phyloP scores from a whole-genome alignment of 1,140 invertebrate species.

The Goniozus legneri region DNA sequence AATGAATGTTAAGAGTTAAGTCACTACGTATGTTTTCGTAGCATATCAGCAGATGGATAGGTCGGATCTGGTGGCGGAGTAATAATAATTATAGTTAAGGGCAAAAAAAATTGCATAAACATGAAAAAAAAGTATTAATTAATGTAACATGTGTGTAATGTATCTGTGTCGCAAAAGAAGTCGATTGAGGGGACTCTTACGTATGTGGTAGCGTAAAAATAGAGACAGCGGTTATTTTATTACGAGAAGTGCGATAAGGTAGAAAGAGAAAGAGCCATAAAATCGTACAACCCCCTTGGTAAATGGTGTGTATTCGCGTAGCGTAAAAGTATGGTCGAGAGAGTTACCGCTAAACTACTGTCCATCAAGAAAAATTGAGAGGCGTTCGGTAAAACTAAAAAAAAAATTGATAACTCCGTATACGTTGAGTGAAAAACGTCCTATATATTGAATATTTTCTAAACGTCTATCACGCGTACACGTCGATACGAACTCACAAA shows the following conservation, averaged over 20 bases:
- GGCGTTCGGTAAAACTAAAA: too few relatives aligned
- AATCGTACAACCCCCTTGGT: slow-evolving; percentile 31
- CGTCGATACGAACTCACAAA: too few relatives aligned
- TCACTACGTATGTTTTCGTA: slow-evolving; percentile 24
- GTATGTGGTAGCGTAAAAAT: slow-evolving; percentile 39
- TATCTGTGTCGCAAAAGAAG: too few relatives aligned
- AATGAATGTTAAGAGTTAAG: background rate
- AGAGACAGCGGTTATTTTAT: slow-evolving; percentile 47
- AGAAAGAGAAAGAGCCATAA: slow-evolving; percentile 28
- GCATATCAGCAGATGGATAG: slow-evolving; percentile 28
- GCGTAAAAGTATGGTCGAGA: slow-evolving; percentile 18
- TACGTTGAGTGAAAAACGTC: too few relatives aligned
- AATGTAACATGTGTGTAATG: slow-evolving; percentile 34
- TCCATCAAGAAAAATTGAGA: too few relatives aligned
- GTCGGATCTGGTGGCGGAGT: slow-evolving; percentile 11
- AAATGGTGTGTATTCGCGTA: slow-evolving; percentile 30
- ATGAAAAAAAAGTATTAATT: slow-evolving; percentile 19
- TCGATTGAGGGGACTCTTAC: too few relatives aligned
- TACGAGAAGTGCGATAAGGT: slow-evolving; percentile 31
- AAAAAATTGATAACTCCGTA: too few relatives aligned
- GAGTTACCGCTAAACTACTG: too few relatives aligned
- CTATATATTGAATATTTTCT: too few relatives aligned
- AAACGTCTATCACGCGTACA: too few relatives aligned
- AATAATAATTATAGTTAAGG: slow-evolving; percentile 1
- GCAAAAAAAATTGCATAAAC: slow-evolving; percentile 14